Percentiles rank a stretch among this genome's conserved stretches.
These are phyloP conservation scores for Lasioglossum pauxillum DNA, from an alignment of 2,888 invertebrate species.

Conservation along the genomic window DNA sequence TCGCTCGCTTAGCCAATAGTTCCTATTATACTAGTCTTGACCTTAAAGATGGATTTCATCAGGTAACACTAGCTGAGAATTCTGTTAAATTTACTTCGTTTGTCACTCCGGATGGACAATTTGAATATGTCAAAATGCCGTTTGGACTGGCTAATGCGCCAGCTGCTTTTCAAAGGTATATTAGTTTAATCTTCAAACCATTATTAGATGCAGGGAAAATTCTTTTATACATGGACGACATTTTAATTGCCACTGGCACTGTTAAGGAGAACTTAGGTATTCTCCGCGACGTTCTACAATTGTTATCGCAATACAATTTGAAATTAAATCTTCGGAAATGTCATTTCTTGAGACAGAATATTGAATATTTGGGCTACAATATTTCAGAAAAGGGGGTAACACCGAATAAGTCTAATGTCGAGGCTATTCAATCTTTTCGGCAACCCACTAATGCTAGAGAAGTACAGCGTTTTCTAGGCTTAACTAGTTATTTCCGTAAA, in stretches of 20 bases:
- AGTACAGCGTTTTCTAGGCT: not conserved
- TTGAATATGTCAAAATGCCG: conserved; percentile 8
- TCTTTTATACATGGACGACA: not conserved
- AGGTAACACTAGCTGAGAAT: not conserved
- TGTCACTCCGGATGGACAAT: conserved; percentile 29
- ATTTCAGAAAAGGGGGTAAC: not conserved
- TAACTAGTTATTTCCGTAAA: conserved; percentile 39
- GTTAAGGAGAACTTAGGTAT: not conserved
- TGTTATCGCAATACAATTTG: not conserved
- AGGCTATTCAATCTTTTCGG: conserved; percentile 14
- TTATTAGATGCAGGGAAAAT: not conserved
- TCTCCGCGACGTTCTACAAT: not conserved
- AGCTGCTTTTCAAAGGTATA: conserved; percentile 9
- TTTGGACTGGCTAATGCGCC: conserved; percentile 28
- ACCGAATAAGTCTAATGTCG: conserved; percentile 6
- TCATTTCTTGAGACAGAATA: conserved; percentile 14
- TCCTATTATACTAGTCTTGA: conserved; percentile 18
- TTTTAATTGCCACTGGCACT: not conserved
- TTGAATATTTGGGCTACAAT: conserved; percentile 22
- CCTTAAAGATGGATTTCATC: conserved; percentile 29
- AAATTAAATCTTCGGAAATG: conserved; percentile 11
- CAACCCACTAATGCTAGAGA: no score
- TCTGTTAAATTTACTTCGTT: conserved; percentile 35
- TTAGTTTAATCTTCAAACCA: not conserved
- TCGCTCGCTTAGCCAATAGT: no score